phyloP scores from a whole-genome alignment of 2,888 invertebrate species.

The Lottia scabra region DNA sequence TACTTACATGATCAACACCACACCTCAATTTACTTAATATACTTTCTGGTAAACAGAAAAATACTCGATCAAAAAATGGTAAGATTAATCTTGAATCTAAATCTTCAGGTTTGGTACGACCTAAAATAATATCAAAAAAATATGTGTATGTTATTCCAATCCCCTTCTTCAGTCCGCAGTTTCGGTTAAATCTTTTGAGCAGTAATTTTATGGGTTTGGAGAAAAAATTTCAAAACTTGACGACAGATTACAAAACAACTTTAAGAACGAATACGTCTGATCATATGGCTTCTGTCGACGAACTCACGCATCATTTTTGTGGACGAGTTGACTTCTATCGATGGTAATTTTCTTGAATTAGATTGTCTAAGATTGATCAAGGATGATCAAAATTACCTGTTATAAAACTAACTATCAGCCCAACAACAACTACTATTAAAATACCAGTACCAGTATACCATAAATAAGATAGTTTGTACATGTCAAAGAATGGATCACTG shows the following conservation, averaged over 20 bases:
- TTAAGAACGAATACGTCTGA: too few relatives aligned
- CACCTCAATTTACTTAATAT: conserved; percentile 14
- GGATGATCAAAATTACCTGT: neutral
- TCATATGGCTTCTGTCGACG: too few relatives aligned
- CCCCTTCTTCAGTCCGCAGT: too few relatives aligned
- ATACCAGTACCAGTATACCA: neutral
- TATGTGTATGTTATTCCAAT: too few relatives aligned
- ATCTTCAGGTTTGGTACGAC: conserved; percentile 1
- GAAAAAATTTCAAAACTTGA: too few relatives aligned
- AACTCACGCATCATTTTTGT: too few relatives aligned
- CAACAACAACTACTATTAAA: neutral
- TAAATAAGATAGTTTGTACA: neutral
- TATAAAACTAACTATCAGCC: neutral
- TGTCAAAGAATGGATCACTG: conserved; percentile 2
- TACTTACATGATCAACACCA: conserved; percentile 7
- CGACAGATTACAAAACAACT: too few relatives aligned
- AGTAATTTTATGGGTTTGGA: too few relatives aligned
- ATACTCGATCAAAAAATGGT: conserved; percentile 16
- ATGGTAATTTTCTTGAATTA: too few relatives aligned
- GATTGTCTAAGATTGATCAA: too few relatives aligned
- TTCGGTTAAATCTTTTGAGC: too few relatives aligned
- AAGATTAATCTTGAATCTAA: conserved; percentile 12
- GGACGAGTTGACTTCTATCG: too few relatives aligned
- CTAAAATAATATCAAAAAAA: neutral
- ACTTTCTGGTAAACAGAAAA: conserved; percentile 12